A percentile compares a stretch with the other conserved stretches of the same genome.
phyloP scores from a whole-genome alignment of 2,797 vertebrate genomes.

The Paratrypauchen microcephalus region DNA sequence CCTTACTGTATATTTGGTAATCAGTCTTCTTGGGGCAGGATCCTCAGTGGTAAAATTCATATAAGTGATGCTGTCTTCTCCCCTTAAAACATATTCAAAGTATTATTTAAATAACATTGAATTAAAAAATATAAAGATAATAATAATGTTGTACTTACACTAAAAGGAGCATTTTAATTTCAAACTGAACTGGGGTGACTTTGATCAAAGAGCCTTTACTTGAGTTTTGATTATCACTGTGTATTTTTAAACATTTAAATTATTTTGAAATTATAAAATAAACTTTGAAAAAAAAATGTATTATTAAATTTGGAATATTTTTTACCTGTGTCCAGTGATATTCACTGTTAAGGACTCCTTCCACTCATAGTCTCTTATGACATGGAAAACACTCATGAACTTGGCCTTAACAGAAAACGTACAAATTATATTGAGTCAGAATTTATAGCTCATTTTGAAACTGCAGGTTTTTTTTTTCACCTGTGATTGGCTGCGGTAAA shows the following conservation, averaged over 20 bases:
- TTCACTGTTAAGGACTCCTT: constrained; percentile 55
- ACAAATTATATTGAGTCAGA: background rate
- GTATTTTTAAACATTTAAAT: constrained; percentile 2
- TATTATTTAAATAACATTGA: background rate
- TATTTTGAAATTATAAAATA: background rate
- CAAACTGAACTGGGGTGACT: constrained; percentile 58
- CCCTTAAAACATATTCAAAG: constrained; percentile 32
- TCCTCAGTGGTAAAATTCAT: constrained; percentile 63
- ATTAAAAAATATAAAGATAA: background rate
- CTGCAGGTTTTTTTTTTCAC: constrained; percentile 43
- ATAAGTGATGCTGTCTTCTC: constrained; percentile 37
- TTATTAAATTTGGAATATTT: background rate
- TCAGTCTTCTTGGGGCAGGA: constrained; percentile 30
- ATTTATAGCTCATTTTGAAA: background rate
- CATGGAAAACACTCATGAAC: constrained; percentile 57
- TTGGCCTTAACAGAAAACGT: constrained; percentile 48
- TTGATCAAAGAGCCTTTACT: constrained; percentile 36
- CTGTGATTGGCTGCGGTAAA: constrained; percentile 56
- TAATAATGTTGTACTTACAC: constrained; percentile 58
- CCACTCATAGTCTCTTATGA: constrained; percentile 54
- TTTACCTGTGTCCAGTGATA: constrained; percentile 68
- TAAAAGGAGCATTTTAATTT: constrained; percentile 58
- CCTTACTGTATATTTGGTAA: constrained; percentile 54
- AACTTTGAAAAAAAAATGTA: background rate
- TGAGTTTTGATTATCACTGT: constrained; percentile 70